Percentiles rank a stretch among this genome's conserved stretches.
phyloP scores from a whole-genome alignment of 1,140 invertebrate genomes.

The Drosophila subobscura region DNA sequence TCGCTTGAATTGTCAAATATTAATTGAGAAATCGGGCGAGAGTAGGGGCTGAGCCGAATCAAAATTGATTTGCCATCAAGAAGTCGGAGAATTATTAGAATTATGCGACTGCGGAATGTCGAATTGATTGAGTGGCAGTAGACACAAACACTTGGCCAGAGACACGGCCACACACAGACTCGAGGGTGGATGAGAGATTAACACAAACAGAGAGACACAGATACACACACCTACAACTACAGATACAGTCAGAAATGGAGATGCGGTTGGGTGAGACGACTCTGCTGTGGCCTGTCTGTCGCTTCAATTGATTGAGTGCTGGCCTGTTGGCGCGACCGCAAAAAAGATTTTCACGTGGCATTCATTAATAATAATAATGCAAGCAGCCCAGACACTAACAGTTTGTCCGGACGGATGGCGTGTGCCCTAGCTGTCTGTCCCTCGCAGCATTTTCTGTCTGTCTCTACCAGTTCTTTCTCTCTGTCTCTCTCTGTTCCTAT shows the following conservation, averaged over 20 bases:
- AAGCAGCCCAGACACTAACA: constrained; percentile 48
- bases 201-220: constrained; percentile 4
- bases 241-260: too few relatives aligned
- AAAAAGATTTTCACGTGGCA: constrained; percentile 78
- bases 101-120: neutral
- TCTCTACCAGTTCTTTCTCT: constrained; percentile 1
- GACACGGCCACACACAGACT: neutral
- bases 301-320: constrained; percentile 71
- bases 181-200: constrained; percentile 14
- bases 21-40: constrained; percentile 25
- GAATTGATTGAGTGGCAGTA: constrained; percentile 39
- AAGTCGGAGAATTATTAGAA: constrained; percentile 29
- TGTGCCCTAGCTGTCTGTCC: constrained; percentile 12
- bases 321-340: constrained; percentile 55
- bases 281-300: neutral
- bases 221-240: too few relatives aligned
- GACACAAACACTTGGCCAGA: neutral
- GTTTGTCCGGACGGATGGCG: neutral
- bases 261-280: neutral
- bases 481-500: neutral
- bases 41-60: constrained; percentile 21
- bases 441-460: constrained; percentile 7
- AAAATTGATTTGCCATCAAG: constrained; percentile 40
- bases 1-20: constrained; percentile 17
- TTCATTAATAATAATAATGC: constrained; percentile 80